phyloP scores from a whole-genome alignment of 2,113 vertebrate species.

The Dasyprocta punctata region DNA sequence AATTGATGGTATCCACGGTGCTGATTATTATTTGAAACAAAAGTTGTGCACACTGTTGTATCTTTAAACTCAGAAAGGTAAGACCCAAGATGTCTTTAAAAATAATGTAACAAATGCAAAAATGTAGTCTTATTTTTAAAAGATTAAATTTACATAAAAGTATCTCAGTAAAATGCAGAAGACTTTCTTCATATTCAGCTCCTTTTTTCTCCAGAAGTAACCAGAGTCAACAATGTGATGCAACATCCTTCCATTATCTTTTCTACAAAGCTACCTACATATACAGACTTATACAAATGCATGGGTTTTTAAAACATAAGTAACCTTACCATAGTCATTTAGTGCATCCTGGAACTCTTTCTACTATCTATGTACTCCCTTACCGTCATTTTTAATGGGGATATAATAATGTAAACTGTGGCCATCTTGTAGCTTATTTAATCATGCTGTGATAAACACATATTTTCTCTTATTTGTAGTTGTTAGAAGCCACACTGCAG shows the following conservation, averaged over 20 bases:
- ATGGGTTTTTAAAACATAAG: background rate
- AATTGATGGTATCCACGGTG: background rate
- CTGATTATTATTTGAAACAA: slow-evolving; percentile 22
- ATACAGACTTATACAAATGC: background rate
- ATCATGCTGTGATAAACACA: background rate
- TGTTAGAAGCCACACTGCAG: background rate
- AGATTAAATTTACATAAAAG: background rate
- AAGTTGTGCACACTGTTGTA: background rate
- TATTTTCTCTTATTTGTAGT: background rate
- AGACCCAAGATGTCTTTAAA: background rate
- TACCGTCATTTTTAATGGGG: background rate
- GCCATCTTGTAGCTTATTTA: background rate
- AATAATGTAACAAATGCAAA: background rate
- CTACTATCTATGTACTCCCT: background rate
- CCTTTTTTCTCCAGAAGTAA: background rate
- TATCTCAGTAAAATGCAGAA: background rate
- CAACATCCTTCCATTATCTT: background rate
- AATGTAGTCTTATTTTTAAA: background rate
- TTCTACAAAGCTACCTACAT: background rate
- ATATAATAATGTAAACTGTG: background rate
- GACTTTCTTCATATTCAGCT: background rate
- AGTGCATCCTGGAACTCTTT: background rate
- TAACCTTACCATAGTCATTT: background rate
- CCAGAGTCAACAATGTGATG: background rate
- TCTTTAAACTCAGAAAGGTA: slow-evolving; percentile 44